Evolutionary conservation across 1,140 invertebrate species (phyloP).

Genomic region (Pseudomyrmex gracilis): DNA sequence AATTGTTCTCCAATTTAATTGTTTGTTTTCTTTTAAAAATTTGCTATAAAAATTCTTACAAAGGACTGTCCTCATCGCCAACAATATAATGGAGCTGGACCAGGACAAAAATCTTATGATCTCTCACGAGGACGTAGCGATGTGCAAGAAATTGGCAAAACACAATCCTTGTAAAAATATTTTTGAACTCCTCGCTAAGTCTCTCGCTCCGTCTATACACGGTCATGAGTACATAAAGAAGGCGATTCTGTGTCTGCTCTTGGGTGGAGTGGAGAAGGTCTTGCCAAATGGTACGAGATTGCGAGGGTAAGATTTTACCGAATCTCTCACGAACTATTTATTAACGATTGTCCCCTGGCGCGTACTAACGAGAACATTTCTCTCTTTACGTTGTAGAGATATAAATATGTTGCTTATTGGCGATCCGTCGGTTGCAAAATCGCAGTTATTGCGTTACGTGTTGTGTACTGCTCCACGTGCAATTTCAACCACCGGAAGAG

Average conservation of each 20-base stretch:
- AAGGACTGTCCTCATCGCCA: slow-evolving; percentile 97
- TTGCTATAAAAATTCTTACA: slow-evolving; percentile 44
- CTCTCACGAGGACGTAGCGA: slow-evolving; percentile 94
- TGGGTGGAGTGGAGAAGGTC: slow-evolving; percentile 98
- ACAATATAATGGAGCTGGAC: slow-evolving; percentile 95
- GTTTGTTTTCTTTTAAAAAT: neutral
- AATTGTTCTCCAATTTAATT: slow-evolving; percentile 8
- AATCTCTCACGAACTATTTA: neutral
- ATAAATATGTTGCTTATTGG: slow-evolving; percentile 99
- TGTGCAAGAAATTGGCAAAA: slow-evolving; percentile 95
- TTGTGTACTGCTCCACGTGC: slow-evolving; percentile 97
- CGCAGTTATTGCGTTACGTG: slow-evolving; percentile 98
- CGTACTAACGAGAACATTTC: neutral
- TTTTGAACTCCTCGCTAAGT: slow-evolving; percentile 96
- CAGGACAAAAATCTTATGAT: slow-evolving; percentile 95
- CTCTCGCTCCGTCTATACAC: slow-evolving; percentile 98
- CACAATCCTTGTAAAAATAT: slow-evolving; percentile 90
- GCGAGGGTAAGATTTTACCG: slow-evolving; percentile 90
- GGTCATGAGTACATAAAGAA: slow-evolving; percentile 99
- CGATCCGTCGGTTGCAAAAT: slow-evolving; percentile 99
- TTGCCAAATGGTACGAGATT: slow-evolving; percentile 98
- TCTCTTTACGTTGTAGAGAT: slow-evolving; percentile 88
- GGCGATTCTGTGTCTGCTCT: slow-evolving; percentile 96
- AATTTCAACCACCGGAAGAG: slow-evolving; percentile 98
- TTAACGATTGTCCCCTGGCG: neutral